phyloP scores from a whole-genome alignment of 2,888 invertebrate genomes.

The Willowsia nigromaculata region DNA sequence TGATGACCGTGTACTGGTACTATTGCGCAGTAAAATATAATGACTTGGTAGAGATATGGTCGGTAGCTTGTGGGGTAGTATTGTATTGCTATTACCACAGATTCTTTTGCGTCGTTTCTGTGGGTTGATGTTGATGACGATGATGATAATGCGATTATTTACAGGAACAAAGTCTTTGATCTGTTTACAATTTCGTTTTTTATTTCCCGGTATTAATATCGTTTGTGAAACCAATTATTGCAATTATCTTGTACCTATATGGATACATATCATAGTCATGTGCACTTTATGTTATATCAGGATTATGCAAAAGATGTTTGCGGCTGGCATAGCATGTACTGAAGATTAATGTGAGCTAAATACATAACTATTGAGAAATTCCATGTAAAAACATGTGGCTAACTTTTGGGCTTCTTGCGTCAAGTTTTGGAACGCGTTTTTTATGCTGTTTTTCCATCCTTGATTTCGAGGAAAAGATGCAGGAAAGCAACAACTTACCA shows the following conservation, averaged over 20 bases:
- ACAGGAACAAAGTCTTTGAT: constrained; percentile 54
- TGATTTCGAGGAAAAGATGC: too few relatives aligned
- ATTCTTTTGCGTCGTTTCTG: neutral
- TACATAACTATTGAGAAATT: too few relatives aligned
- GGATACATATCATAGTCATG: neutral
- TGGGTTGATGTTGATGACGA: neutral
- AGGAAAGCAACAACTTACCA: too few relatives aligned
- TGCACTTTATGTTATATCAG: neutral
- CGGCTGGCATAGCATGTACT: neutral
- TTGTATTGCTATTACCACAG: neutral
- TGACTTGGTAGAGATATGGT: neutral
- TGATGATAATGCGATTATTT: constrained; percentile 9
- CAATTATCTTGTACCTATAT: neutral
- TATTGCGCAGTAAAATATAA: constrained; percentile 1
- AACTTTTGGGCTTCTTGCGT: too few relatives aligned
- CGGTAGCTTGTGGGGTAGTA: neutral
- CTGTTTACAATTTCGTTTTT: constrained; percentile 42
- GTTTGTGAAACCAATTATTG: neutral
- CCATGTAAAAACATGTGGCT: too few relatives aligned
- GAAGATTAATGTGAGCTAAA: too few relatives aligned
- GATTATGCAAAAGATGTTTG: neutral
- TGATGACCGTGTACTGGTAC: neutral
- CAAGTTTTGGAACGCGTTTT: too few relatives aligned
- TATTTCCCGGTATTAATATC: neutral
- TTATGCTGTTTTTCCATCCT: too few relatives aligned